Conservation (phyloP, 2,797 vertebrate species). For the Poeciliopsis presidionis region DNA sequence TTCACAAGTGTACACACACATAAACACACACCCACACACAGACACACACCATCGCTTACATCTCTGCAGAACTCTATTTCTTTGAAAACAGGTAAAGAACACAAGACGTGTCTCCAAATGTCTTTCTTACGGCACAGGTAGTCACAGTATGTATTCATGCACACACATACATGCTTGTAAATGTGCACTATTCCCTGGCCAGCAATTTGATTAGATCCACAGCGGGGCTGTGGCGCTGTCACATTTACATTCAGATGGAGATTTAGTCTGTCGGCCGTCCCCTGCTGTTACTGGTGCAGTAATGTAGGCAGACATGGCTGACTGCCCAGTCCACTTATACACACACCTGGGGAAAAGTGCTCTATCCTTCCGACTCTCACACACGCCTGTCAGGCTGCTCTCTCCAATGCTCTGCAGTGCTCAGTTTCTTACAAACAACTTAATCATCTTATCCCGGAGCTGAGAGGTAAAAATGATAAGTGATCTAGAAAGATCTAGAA, state of each 20-base stretch:
- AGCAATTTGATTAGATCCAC: constrained; percentile 74
- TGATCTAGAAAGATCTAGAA: constrained; percentile 35
- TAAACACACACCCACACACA: constrained; percentile 1
- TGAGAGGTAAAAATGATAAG: constrained; percentile 56
- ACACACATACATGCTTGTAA: constrained; percentile 35
- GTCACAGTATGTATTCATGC: constrained; percentile 40
- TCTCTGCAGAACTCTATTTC: constrained; percentile 66
- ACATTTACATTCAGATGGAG: constrained; percentile 79
- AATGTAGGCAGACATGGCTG: constrained; percentile 79
- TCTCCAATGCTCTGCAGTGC: constrained; percentile 20
- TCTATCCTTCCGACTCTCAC: constrained; percentile 65
- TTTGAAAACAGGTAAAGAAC: constrained; percentile 61
- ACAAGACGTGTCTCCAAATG: constrained; percentile 27
- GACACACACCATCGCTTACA: constrained; percentile 15
- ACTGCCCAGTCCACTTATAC: constrained; percentile 76
- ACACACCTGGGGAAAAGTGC: constrained; percentile 77
- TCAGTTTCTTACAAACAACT: constrained; percentile 51
- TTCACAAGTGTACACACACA: constrained; percentile 7
- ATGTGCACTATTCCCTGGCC: constrained; percentile 56
- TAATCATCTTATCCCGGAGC: constrained; percentile 67
- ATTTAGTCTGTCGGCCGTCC: constrained; percentile 75
- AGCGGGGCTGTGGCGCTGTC: constrained; percentile 65
- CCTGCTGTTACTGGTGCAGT: constrained; percentile 77
- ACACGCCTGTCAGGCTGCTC: constrained; percentile 59
- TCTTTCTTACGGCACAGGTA: constrained; percentile 33